These are phyloP conservation scores for Holothuria glaberrima DNA, from an alignment of 35 echinoderm and acorn worm genomes.

Conservation along the genomic window DNA sequence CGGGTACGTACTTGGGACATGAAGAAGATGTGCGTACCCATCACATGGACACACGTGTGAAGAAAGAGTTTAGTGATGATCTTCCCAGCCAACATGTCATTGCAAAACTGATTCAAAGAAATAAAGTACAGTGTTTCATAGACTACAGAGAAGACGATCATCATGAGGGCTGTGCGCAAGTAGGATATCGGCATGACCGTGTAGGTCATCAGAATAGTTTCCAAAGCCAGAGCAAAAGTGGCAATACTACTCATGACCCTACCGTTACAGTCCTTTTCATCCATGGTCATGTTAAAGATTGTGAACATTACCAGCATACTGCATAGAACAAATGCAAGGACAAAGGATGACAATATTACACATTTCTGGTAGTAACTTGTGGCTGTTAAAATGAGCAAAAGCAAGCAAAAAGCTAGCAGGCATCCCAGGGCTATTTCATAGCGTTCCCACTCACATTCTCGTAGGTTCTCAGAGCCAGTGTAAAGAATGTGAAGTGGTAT, in stretches of 20 bases:
- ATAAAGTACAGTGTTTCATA: constrained; percentile 91
- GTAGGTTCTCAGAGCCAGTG: not conserved
- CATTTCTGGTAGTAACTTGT: constrained; percentile 73
- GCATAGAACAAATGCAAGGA: constrained; percentile 74
- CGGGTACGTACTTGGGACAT: constrained; percentile 92
- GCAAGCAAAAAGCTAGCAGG: constrained; percentile 71
- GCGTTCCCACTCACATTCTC: constrained; percentile 31
- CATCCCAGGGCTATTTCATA: constrained; percentile 75
- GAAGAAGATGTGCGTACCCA: constrained; percentile 96
- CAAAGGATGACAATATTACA: constrained; percentile 61
- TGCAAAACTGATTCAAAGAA: constrained; percentile 18
- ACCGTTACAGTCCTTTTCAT: constrained; percentile 1
- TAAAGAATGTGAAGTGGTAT: constrained; percentile 32
- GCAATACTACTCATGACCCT: constrained; percentile 80
- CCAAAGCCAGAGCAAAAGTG: constrained; percentile 87
- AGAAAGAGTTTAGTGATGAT: constrained; percentile 92
- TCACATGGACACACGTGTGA: constrained; percentile 95
- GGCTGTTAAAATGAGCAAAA: constrained; percentile 65
- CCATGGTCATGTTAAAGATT: constrained; percentile 17
- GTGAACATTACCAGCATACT: constrained; percentile 77
- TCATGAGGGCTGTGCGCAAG: constrained; percentile 60
- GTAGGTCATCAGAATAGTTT: constrained; percentile 97
- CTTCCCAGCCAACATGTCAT: constrained; percentile 42
- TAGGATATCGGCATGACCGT: constrained; percentile 94
- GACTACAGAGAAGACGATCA: constrained; percentile 76